A percentile compares a stretch with the other conserved stretches of the same genome.
Conservation (phyloP, 2,113 vertebrate genomes). For the Platanista minor region DNA sequence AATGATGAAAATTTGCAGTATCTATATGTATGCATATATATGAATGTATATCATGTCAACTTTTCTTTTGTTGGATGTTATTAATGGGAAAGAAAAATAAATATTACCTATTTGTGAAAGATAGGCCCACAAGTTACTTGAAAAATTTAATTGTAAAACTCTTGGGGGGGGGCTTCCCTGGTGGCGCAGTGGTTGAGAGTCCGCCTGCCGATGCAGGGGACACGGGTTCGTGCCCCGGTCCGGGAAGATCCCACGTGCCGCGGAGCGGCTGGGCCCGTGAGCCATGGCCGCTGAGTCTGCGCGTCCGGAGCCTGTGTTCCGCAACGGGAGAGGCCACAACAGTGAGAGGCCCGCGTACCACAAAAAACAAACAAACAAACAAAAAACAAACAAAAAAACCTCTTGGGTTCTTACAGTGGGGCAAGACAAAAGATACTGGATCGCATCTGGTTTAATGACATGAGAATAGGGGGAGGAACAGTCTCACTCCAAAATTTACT, state of each 20-base stretch:
- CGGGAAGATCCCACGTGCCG: too few species aligned
- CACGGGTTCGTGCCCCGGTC: too few species aligned
- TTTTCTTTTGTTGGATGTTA: neutral
- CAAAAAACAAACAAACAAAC: too few species aligned
- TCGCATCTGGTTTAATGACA: constrained; percentile 7
- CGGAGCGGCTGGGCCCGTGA: too few species aligned
- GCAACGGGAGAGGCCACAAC: too few species aligned
- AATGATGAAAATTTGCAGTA: neutral
- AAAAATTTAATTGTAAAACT: neutral
- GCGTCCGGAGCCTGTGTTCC: too few species aligned
- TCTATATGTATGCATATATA: neutral
- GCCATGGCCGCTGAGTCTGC: too few species aligned
- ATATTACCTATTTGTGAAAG: neutral
- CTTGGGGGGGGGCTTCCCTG: too few species aligned
- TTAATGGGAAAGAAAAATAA: constrained; percentile 2
- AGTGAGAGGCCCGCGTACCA: too few species aligned
- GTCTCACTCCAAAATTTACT: constrained; percentile 37
- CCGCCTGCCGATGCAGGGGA: too few species aligned
- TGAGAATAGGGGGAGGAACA: neutral
- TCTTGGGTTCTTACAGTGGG: neutral
- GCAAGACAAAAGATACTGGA: neutral
- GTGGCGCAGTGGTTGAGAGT: too few species aligned
- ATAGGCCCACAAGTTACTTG: neutral
- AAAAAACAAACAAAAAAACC: too few species aligned
- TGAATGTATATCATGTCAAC: neutral